Conservation (phyloP, 2,888 invertebrate species). For the Rhaphigaster nebulosa region DNA sequence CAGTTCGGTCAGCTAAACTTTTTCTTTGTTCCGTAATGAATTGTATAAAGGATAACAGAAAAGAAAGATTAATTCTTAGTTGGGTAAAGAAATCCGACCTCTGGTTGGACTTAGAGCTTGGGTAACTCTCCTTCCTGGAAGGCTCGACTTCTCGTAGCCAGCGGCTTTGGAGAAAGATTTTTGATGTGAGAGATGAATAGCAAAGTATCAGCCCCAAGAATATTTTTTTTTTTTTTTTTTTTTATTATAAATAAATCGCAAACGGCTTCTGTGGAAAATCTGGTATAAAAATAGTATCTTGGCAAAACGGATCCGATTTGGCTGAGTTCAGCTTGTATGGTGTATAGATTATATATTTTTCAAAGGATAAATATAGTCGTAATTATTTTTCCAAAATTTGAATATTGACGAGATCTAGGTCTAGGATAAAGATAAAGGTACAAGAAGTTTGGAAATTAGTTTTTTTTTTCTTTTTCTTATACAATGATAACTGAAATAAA, state of each 20-base stretch:
- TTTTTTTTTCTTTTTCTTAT: no score
- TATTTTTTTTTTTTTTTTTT: no score
- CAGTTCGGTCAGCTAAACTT: not conserved
- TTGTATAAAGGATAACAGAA: not conserved
- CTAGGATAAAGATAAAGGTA: no score
- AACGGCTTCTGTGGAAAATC: not conserved
- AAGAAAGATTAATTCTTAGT: not conserved
- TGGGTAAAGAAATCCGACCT: constrained; percentile 12
- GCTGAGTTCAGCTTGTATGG: not conserved
- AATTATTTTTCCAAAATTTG: no score
- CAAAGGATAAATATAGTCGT: no score
- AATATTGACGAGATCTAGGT: no score
- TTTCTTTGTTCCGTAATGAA: not conserved
- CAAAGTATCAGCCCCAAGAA: not conserved
- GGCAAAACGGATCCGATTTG: not conserved
- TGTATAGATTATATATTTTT: not conserved
- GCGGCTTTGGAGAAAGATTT: not conserved
- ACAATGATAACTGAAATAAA: no score
- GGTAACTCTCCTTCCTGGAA: not conserved
- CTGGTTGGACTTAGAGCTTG: not conserved
- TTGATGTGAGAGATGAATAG: not conserved
- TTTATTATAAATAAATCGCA: not conserved
- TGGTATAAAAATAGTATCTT: not conserved
- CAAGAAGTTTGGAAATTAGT: no score
- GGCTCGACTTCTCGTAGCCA: not conserved